Base-by-base conservation (phyloP, 2,888 invertebrate species). In the Ormyrus thymus region DNA sequence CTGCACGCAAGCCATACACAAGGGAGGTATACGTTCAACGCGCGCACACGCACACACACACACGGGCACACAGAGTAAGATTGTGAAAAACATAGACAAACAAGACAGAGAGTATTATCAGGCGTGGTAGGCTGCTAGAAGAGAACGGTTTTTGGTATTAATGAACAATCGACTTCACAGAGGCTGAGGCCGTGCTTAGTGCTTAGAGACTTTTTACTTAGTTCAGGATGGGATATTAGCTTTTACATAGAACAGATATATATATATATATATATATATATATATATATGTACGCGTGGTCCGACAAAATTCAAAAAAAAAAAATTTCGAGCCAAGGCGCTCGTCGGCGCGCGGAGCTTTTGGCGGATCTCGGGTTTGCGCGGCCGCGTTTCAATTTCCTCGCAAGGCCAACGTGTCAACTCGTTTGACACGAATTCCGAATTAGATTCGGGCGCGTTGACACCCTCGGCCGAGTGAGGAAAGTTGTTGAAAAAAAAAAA, bases 141-240 rank as follows among this genome's bases (percentile, higher is more conserved):
- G 51, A 72, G 81, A 29, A 29, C 29, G 29, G 61, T 77, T 50
- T 51, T 51, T 51, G 29, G 11, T 46, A 82, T 76, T 79, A 71
- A 71, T 75, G 45, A 77, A 80, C 72, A 82, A 79, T 81, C 62
- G 75, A 76, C 76, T 79, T 75, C 79, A 71, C 76, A 68, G 80
- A 81, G 81, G 83, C 81, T 81, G 79, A 83, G 82, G 83, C 83
- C 79, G 83, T 82, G 83, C 83, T 79, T 68, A 51, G 76, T 58
- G 81, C 81, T 76, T 79, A 76, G 65, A 79, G 71, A 80, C 71
- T 76, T 80, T 29, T 76, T 80, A 45, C 59, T 48, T 62, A 45
- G 50, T 66, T 71, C 4, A 29, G 29, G 29, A 15, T 45, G 46
- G 78, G 11, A 45, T 29, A 29, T 29, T 29, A 29, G 29, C 29